Base-by-base conservation (phyloP, 2,113 vertebrate genomes). In the Charina bottae region DNA sequence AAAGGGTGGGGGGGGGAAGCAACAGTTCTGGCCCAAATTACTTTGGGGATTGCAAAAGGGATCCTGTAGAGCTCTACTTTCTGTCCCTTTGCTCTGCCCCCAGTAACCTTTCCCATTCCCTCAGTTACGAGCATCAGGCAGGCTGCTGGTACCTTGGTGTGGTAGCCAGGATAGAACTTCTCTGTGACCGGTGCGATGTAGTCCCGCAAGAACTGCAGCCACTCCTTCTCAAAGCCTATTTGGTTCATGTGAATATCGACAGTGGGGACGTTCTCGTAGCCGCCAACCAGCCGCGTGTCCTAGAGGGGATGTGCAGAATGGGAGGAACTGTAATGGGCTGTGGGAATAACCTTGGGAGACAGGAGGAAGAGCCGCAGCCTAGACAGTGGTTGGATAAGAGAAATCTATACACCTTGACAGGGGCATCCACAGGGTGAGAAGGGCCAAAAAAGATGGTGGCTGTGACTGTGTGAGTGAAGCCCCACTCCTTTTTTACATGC, bases 231-330 rank as follows among this genome's bases (percentile, higher is more conserved):
- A 0, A 97, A 98, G 26, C 96, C 97, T 6, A 98, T 96, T 97
- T 99, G 98, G 93, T 97, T 98, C 98, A 99, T 98, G 97, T 99
- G 98, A 93, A 98, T 99, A 84, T 99, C 98, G 1, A 99, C 98
- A 0, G 98, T 99, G 0, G 98, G 98, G 24, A 99, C 98, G 0
- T 98, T 99, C 88, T 99, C 98, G 0, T 99, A 99, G 0, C 98
- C 98, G 0, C 98, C 98, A 0, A 98, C 87, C 90, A 99, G 96
- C 87, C 98, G 97, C 3, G 98, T 97, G 8, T 99, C 98, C 98
- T 99, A 94, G 0, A 53, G 5, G 58, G 19, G 60, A 88, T 1
- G 10, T 0, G 10, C 6, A 11, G 33, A 87, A n/a, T 2, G 0
- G 2, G 15, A 37, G 33, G n/a, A 78, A 37, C 37, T 78, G 68